Percentiles rank a stretch among this genome's conserved stretches.
Evolutionary conservation across 2,888 invertebrate species (phyloP).

Genomic region (Mesopsocus fuscifrons): DNA sequence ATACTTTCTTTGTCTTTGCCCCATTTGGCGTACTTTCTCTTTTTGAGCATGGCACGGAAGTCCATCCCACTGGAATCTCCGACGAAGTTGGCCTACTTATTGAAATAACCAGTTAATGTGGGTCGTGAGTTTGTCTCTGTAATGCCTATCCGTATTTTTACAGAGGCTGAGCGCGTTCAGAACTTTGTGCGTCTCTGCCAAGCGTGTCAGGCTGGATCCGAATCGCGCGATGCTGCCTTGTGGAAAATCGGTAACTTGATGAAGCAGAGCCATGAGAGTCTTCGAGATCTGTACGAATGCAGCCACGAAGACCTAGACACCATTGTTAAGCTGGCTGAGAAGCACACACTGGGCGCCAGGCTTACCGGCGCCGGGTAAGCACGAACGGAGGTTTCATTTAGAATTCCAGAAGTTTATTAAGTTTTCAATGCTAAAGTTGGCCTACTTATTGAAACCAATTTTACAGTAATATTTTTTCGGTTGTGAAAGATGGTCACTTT

Average conservation of each 20-base stretch:
- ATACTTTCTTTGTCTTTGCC: slow-evolving; percentile 76
- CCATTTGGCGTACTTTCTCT: slow-evolving; percentile 90
- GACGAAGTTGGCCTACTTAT: too few species aligned
- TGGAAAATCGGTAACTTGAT: slow-evolving; percentile 58
- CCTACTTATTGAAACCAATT: too few species aligned
- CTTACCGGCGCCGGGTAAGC: slow-evolving; percentile 81
- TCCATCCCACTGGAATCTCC: slow-evolving; percentile 97
- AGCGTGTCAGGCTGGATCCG: slow-evolving; percentile 2
- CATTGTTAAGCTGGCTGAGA: slow-evolving; percentile 53
- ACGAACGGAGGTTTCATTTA: too few species aligned
- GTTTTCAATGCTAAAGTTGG: too few species aligned
- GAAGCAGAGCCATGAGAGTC: slow-evolving; percentile 73
- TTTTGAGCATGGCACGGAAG: slow-evolving; percentile 95
- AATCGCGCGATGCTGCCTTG: slow-evolving; percentile 26
- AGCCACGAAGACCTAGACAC: slow-evolving; percentile 75
- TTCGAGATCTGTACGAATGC: slow-evolving; percentile 75
- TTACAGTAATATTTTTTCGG: too few species aligned
- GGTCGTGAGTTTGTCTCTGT: too few species aligned
- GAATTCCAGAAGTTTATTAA: too few species aligned
- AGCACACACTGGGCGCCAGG: slow-evolving; percentile 59
- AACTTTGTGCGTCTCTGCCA: slow-evolving; percentile 49
- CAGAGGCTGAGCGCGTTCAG: slow-evolving; percentile 72
- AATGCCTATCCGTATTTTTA: too few species aligned
- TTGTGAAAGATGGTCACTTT: too few species aligned
- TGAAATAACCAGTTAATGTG: too few species aligned